Percentiles rank a stretch among this genome's conserved stretches.
Conservation (phyloP, 2,888 invertebrate species). For the Lutraria lutraria region DNA sequence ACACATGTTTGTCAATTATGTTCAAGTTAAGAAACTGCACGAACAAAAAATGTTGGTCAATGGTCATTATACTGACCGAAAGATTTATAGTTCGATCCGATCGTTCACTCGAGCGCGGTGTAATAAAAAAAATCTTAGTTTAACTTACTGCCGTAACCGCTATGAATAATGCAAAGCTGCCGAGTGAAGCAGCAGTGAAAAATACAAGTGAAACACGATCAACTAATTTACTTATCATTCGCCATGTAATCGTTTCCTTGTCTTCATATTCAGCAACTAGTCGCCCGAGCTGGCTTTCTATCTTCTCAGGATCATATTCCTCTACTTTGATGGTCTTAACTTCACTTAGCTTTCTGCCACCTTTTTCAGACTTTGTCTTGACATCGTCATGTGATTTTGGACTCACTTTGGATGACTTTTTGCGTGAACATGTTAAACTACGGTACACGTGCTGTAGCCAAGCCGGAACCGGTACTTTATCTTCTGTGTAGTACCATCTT, state of each 20-base stretch:
- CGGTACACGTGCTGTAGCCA: constrained; percentile 19
- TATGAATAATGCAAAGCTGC: constrained; percentile 26
- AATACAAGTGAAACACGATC: constrained; percentile 24
- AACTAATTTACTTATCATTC: constrained; percentile 19
- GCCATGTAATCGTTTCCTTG: constrained; percentile 27
- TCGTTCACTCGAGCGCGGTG: neutral
- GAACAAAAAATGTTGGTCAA: neutral
- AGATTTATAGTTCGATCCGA: neutral
- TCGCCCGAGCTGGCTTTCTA: neutral
- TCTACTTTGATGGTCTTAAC: neutral
- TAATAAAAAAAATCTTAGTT: neutral
- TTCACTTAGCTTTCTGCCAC: neutral
- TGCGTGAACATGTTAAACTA: neutral
- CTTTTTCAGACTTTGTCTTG: neutral
- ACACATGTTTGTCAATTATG: too few relatives aligned
- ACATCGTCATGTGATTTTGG: neutral
- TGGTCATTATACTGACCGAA: neutral
- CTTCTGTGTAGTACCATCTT: constrained; percentile 64
- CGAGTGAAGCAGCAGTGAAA: constrained; percentile 17
- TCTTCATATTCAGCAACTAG: neutral
- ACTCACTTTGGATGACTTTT: neutral
- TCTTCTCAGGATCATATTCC: neutral
- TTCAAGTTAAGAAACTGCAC: too few relatives aligned
- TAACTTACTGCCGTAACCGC: neutral
- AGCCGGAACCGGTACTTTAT: constrained; percentile 38